Base-by-base conservation (phyloP, 2,888 invertebrate species). In the Biston betularia region DNA sequence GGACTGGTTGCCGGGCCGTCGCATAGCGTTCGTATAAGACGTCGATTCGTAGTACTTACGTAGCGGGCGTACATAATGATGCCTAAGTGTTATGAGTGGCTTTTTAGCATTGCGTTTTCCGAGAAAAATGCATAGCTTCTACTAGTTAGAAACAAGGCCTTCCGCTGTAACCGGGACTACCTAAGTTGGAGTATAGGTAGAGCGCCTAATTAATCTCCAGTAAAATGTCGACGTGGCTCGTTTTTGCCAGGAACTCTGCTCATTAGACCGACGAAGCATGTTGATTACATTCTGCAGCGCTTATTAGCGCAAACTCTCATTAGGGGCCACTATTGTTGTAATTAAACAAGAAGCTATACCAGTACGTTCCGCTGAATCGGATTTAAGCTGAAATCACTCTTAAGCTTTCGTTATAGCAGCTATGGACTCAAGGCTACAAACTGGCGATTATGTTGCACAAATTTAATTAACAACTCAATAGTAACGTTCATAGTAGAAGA, bases 301-400 rank as follows among this genome's bases (percentile, higher is more conserved):
- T 93, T 93, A 93, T 93, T 93, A 93, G 89, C 89, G 90, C 92
- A 91, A 92, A 92, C 89, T 92, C 93, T 93, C 92, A 92, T 93
- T 93, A 93, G 92, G 88, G 89, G 87, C 89, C 87, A 92, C 93
- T 93, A 93, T 93, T 93, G 93, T 93, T 93, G 91, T 92, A 93
- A 93, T 93, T 93, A 92, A 93, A 92, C 92, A 90, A 90, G 89
- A 88, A 87, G 86, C 86, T 86, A 88, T 85, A 85, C 84, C 85
- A 83, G 84, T 84, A 84, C 82, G 54, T 57, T 59, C 82, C 80
- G 81, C 71, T 69, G 76, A 77, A 77, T 70, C 69, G 56, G 68
- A 69, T 72, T 78, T 77, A 75, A 71, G 72, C 82, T 62, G 78
- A 89, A 87, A 80, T 81, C 79, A 78, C 74, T 86, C 84, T 76